These are phyloP conservation scores for Nipponia nippon DNA, from an alignment of 2,113 vertebrate species.

Conservation along the genomic window DNA sequence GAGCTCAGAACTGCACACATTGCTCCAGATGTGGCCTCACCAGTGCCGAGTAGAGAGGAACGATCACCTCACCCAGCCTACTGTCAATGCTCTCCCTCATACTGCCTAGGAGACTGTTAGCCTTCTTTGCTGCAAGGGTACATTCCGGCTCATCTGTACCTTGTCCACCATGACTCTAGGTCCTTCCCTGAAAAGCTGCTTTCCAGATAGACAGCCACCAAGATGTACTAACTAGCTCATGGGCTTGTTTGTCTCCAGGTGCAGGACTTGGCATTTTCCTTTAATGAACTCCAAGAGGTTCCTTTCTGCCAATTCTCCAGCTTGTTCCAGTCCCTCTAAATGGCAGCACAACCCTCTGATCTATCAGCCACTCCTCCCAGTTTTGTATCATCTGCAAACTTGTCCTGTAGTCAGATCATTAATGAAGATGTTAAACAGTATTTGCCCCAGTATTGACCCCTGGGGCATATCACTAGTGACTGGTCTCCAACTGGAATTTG, in stretches of 20 bases:
- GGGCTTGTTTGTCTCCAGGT: neutral
- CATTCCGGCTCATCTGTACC: neutral
- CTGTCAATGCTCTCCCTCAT: neutral
- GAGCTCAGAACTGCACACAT: neutral
- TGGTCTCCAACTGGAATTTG: neutral
- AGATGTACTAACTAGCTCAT: too few species aligned
- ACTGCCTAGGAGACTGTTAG: neutral
- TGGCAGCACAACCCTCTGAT: neutral
- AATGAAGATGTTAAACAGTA: neutral
- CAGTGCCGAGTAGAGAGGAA: neutral
- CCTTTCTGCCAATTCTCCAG: neutral
- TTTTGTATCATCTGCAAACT: neutral
- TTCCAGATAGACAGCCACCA: neutral
- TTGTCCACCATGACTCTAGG: neutral
- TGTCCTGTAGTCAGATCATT: neutral
- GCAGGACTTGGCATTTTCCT: neutral
- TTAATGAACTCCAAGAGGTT: neutral
- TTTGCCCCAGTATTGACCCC: neutral
- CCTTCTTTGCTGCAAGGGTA: neutral
- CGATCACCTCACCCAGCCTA: neutral
- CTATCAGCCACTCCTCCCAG: neutral
- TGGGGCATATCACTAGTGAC: neutral
- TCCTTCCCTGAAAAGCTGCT: neutral
- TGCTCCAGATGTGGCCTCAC: neutral
- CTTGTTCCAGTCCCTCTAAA: neutral